Evolutionary conservation across 2,888 invertebrate genomes (phyloP).

Genomic region (Meloe dianella): DNA sequence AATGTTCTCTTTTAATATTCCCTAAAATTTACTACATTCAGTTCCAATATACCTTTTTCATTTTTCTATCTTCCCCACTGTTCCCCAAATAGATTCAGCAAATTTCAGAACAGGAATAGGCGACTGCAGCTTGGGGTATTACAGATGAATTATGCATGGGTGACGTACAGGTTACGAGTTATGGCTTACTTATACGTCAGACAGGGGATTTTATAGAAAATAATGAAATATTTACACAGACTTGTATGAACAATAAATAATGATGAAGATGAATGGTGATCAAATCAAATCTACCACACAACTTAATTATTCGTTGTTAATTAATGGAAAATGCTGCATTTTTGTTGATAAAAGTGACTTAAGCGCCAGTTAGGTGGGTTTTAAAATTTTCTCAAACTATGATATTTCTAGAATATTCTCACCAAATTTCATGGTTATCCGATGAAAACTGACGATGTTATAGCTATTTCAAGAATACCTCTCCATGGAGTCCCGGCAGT

Average conservation of each 20-base stretch:
- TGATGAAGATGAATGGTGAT: background rate
- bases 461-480: too few relatives aligned
- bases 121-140: conserved; percentile 35
- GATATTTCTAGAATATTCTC: too few relatives aligned
- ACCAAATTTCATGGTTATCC: too few relatives aligned
- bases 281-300: background rate
- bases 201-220: conserved; percentile 37
- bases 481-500: too few relatives aligned
- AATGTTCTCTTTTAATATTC: conserved; percentile 31
- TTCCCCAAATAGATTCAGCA: conserved; percentile 39
- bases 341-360: conserved; percentile 23
- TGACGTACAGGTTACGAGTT: conserved; percentile 40
- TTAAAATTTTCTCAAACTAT: too few relatives aligned
- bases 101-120: conserved; percentile 37
- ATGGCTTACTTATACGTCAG: conserved; percentile 37
- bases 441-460: too few relatives aligned
- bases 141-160: conserved; percentile 41
- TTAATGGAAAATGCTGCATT: conserved; percentile 17
- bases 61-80: conserved; percentile 29
- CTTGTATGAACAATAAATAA: background rate
- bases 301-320: conserved; percentile 11
- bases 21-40: conserved; percentile 34
- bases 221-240: conserved; percentile 39
- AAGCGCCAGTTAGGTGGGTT: conserved; percentile 13
- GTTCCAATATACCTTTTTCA: conserved; percentile 38